Percentiles rank a stretch among this genome's conserved stretches.
These are phyloP conservation scores for Baccha elongata DNA, from an alignment of 2,888 invertebrate species.

Conservation along the genomic window DNA sequence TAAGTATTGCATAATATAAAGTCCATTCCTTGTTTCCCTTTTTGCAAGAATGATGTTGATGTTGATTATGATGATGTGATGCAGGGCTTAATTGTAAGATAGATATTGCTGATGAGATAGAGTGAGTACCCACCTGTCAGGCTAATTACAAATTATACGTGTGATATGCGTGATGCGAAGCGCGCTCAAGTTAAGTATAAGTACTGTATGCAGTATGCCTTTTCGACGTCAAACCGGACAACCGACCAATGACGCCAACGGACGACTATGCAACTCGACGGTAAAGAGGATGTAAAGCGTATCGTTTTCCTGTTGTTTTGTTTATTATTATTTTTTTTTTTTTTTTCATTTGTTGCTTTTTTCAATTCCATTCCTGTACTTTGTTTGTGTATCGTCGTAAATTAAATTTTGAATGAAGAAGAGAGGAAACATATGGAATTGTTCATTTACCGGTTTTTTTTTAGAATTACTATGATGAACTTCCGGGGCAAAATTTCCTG, in stretches of 20 bases:
- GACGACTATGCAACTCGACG: neutral
- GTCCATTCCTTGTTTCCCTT: neutral
- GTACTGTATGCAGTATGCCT: too few relatives aligned
- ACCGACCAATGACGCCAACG: too few relatives aligned
- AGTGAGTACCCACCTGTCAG: slow-evolving; percentile 46
- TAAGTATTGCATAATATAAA: slow-evolving; percentile 58
- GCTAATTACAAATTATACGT: slow-evolving; percentile 68
- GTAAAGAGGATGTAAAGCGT: slow-evolving; percentile 20
- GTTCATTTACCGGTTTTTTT: slow-evolving; percentile 19
- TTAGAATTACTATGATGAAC: neutral
- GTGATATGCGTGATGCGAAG: slow-evolving; percentile 63
- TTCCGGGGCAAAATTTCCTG: slow-evolving; percentile 16
- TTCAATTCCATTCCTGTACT: slow-evolving; percentile 2
- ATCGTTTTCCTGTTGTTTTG: slow-evolving; percentile 11
- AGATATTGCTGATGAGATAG: slow-evolving; percentile 9
- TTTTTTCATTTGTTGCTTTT: neutral
- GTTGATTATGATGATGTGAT: slow-evolving; percentile 18
- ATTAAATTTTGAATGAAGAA: slow-evolving; percentile 2
- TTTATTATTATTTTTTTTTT: neutral
- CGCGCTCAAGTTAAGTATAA: neutral
- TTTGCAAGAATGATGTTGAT: neutral
- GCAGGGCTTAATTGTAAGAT: neutral
- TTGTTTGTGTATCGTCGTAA: neutral
- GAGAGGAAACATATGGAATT: slow-evolving; percentile 15
- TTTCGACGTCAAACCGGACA: neutral